These are phyloP conservation scores for Marasmarcha lunaedactyla DNA, from an alignment of 2,888 invertebrate genomes.

Conservation along the genomic window DNA sequence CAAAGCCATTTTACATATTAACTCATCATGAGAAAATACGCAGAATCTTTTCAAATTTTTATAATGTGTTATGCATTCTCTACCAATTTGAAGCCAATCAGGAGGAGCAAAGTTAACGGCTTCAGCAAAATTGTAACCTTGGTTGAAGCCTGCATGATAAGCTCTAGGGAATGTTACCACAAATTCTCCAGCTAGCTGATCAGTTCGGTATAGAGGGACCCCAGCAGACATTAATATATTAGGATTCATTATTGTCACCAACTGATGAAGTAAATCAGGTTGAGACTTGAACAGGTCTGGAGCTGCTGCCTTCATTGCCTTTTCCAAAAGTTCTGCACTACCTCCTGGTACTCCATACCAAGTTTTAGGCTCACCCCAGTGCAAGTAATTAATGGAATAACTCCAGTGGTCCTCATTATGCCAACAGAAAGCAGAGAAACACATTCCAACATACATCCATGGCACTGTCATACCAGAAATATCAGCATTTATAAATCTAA, in stretches of 20 bases:
- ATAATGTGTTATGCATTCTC: slow-evolving; percentile 78
- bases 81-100: slow-evolving; percentile 81
- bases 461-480: slow-evolving; percentile 82
- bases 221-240: slow-evolving; percentile 75
- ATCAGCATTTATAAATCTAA: slow-evolving; percentile 80
- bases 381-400: slow-evolving; percentile 84
- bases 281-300: slow-evolving; percentile 80
- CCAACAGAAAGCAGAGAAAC: slow-evolving; percentile 86
- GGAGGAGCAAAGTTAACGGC: slow-evolving; percentile 88
- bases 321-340: slow-evolving; percentile 77
- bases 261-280: slow-evolving; percentile 81
- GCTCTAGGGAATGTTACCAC: slow-evolving; percentile 84
- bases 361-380: slow-evolving; percentile 86
- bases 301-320: slow-evolving; percentile 76
- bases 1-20: slow-evolving; percentile 81
- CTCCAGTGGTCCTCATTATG: slow-evolving; percentile 90
- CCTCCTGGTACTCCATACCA: slow-evolving; percentile 85
- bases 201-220: slow-evolving; percentile 71
- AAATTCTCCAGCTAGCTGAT: slow-evolving; percentile 85
- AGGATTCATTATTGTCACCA: slow-evolving; percentile 84
- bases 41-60: slow-evolving; percentile 76
- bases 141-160: slow-evolving; percentile 86
- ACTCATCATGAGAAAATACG: slow-evolving; percentile 85
- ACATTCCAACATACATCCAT: slow-evolving; percentile 90
- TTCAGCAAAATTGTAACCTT: slow-evolving; percentile 86